Evolutionary conservation across 1,140 invertebrate species (phyloP), one percentile per base, ranked within the genome.

Genomic region (Saccostrea echinata): DNA sequence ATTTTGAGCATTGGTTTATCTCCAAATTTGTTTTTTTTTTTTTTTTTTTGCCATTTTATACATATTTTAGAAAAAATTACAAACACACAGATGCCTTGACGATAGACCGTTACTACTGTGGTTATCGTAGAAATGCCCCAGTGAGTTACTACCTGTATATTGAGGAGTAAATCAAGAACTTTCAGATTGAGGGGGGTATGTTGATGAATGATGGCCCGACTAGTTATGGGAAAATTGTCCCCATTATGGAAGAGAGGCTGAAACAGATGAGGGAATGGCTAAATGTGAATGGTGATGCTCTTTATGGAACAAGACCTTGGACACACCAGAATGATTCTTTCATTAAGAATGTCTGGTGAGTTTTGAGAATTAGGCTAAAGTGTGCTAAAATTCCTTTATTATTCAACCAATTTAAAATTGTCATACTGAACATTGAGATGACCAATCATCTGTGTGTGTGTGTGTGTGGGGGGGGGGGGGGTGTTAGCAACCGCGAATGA

Each of bases 191-290:
- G 94, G 98, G 98, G 30, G 99, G 99, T 95, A 95, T 98, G 16
- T 93, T 98, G 21, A 96, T 99, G 91, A 99, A 99, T 93, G 96
- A 99, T 71, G 98, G 98, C 0, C 98, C 98, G 13, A 98, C 98
- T 0, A 97, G 97, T 92, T 97, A 98, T 91, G 98, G 98, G 3
- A 97, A 96, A 8, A 98, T 99, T 86, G 92, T 96, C 11, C 97
- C 98, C 8, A 97, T 99, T 92, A 98, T 97, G 94, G 97, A 99
- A 95, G 98, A 99, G 92, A 96, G 98, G 86, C 95, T 99, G 0
- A 93, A 96, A 9, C 93, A 96, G 90, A 84, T 96, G 53, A 97
- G 97, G 61, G 87, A 93, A 21, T 99, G 98, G 98, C 94, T 99
- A 9, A 91, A 95, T 13, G 94, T 97, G 1, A 99, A 99, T 93